Evolutionary conservation across 2,797 vertebrate species (phyloP).

Genomic region (Atherinosoma microstoma): DNA sequence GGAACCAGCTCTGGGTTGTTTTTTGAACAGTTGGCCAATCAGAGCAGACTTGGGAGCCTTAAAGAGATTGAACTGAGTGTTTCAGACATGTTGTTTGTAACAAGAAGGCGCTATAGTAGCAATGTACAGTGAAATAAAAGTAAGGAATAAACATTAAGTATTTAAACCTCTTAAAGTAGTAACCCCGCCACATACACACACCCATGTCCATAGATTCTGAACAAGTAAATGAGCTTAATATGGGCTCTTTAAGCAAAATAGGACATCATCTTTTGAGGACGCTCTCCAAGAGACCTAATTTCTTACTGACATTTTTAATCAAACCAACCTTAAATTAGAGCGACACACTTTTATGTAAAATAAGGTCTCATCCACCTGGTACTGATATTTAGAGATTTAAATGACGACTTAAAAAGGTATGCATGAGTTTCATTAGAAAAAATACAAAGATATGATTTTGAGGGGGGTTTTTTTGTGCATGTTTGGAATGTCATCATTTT

Average conservation of each 20-base stretch:
- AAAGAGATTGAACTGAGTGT: not conserved
- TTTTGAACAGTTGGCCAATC: not conserved
- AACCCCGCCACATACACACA: no score
- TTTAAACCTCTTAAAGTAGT: not conserved
- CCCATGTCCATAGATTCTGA: not conserved
- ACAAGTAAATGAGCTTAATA: not conserved
- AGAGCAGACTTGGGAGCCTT: not conserved
- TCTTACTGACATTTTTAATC: no score
- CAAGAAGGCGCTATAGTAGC: not conserved
- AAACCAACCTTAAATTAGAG: no score
- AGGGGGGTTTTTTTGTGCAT: not conserved
- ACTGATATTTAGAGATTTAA: not conserved
- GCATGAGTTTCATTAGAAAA: not conserved
- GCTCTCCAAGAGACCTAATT: no score
- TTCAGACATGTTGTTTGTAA: not conserved
- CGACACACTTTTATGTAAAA: not conserved
- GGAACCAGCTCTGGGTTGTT: not conserved
- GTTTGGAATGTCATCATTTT: no score
- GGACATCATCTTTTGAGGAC: not conserved
- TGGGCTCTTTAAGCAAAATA: not conserved
- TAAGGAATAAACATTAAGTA: not conserved
- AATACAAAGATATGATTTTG: not conserved
- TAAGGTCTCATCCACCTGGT: not conserved
- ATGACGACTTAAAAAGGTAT: not conserved
- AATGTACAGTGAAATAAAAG: not conserved